Percentiles rank a stretch among this genome's conserved stretches.
Evolutionary conservation across 2,797 vertebrate genomes (phyloP).

Genomic region (Gymnopithys bicolor): DNA sequence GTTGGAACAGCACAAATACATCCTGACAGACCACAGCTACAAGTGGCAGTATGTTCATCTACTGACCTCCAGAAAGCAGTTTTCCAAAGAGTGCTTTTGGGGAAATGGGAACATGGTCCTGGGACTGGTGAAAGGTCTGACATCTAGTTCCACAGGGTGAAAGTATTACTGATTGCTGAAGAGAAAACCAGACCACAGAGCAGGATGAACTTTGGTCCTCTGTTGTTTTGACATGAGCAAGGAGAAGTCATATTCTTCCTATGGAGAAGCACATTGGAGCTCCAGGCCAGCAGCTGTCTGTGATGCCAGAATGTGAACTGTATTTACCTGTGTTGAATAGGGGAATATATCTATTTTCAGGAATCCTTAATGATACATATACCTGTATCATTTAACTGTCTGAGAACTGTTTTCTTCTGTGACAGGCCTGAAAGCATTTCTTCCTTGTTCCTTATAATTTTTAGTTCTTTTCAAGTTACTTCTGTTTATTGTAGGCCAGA

Average conservation of each 20-base stretch:
- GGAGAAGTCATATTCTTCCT: not conserved
- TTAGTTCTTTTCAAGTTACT: not conserved
- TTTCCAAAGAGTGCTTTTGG: not conserved
- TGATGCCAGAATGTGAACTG: not conserved
- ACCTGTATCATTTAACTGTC: not conserved
- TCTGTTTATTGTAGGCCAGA: not conserved
- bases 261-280: not conserved
- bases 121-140: not conserved
- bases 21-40: not conserved
- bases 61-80: not conserved
- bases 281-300: not conserved
- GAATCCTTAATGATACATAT: not conserved
- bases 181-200: not conserved
- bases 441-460: not conserved
- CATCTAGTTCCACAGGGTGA: not conserved
- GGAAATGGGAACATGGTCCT: not conserved
- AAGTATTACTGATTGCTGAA: not conserved
- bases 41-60: not conserved
- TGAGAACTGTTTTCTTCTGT: not conserved
- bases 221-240: rapidly evolving
- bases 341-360: not conserved
- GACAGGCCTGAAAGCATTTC: not conserved
- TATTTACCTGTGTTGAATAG: not conserved
- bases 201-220: not conserved
- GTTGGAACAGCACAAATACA: not conserved